These are phyloP conservation scores for Rissa tridactyla DNA, from an alignment of 2,113 vertebrate genomes.

Conservation along the genomic window DNA sequence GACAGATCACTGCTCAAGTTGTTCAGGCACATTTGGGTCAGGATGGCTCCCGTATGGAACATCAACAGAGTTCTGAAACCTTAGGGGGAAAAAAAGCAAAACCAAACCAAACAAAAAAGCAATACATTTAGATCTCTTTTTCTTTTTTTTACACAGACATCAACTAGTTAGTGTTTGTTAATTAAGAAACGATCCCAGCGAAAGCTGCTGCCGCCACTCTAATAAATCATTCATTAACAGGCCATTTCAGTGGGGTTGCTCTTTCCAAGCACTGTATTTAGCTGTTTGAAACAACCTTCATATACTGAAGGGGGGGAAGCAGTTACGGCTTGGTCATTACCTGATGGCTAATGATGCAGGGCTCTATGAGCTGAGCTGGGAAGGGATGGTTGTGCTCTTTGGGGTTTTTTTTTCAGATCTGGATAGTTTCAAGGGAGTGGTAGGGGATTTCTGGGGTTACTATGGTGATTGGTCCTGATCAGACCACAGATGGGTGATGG, in stretches of 20 bases:
- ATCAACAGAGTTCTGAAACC: background rate
- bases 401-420: background rate
- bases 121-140: background rate
- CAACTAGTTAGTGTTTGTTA: conserved; percentile 66
- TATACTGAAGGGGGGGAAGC: background rate
- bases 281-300: conserved; percentile 15
- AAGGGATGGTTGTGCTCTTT: background rate
- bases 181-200: conserved; percentile 68
- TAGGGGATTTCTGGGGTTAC: background rate
- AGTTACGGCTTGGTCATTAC: conserved; percentile 7
- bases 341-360: conserved; percentile 54
- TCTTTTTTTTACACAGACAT: background rate
- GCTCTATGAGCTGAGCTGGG: background rate
- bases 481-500: background rate
- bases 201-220: conserved; percentile 24
- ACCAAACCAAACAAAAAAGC: background rate
- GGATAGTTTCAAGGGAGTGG: background rate
- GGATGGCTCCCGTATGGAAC: background rate
- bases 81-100: no score
- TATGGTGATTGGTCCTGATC: background rate
- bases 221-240: conserved; percentile 78
- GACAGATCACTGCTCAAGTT: background rate
- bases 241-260: conserved; percentile 36
- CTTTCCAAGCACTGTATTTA: conserved; percentile 9
- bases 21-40: background rate